Conservation (phyloP, 2,888 invertebrate species). For the Megamerina dolium region DNA sequence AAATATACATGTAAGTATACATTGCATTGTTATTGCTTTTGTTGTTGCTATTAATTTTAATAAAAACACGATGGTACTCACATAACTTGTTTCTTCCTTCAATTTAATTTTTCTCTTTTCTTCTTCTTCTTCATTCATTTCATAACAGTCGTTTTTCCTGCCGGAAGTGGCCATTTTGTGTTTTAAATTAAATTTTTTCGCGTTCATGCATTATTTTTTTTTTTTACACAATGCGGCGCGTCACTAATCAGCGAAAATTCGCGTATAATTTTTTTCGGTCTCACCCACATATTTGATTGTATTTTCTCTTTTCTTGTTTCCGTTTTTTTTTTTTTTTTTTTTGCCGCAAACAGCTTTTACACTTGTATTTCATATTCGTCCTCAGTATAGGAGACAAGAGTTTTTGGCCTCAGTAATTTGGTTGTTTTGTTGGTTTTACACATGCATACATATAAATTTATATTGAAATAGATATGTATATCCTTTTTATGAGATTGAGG, state of each 20-base stretch:
- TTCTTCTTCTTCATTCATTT: constrained; percentile 1
- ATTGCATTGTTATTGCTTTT: too few relatives aligned
- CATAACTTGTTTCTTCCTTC: too few relatives aligned
- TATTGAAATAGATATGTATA: too few relatives aligned
- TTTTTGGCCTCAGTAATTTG: too few relatives aligned
- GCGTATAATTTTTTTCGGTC: constrained; percentile 14
- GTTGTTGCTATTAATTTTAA: too few relatives aligned
- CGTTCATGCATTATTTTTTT: too few relatives aligned
- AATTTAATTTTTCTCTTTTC: constrained; percentile 14
- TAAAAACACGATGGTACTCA: too few relatives aligned
- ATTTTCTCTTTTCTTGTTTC: constrained; percentile 3
- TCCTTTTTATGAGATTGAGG: constrained; percentile 25
- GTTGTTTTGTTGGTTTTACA: too few relatives aligned
- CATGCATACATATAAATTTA: too few relatives aligned
- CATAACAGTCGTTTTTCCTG: constrained; percentile 14
- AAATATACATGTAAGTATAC: too few relatives aligned
- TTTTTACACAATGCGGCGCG: constrained; percentile 13
- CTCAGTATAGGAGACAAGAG: too few relatives aligned
- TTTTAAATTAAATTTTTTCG: constrained; percentile 31
- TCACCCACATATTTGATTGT: constrained; percentile 8
- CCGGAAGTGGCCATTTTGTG: constrained; percentile 33
- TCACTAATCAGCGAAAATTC: constrained; percentile 28
- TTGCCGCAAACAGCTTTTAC: constrained; percentile 1
- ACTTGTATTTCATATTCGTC: constrained; percentile 10
- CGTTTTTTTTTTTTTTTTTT: constrained; percentile 1